phyloP scores from a whole-genome alignment of 30 jellyfish, hydroid and myxozoan genomes.

The Chrysaora quinquecirrha region DNA sequence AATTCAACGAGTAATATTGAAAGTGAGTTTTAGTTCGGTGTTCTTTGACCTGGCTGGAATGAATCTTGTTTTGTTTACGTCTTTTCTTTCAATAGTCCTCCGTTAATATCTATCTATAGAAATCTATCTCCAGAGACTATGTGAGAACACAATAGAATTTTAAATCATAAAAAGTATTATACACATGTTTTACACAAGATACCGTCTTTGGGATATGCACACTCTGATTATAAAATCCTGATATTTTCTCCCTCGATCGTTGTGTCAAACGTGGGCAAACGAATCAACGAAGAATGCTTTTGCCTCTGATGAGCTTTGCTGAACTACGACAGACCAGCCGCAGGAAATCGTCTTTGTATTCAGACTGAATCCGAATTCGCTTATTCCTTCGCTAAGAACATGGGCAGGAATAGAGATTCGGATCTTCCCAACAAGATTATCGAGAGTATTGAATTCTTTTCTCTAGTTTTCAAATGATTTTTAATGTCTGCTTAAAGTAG shows the following conservation, averaged over 20 bases:
- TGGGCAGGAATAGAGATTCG: constrained; percentile 1
- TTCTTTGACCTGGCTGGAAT: constrained; percentile 51
- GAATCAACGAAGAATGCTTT: no score
- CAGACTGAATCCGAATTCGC: background rate
- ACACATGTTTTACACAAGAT: constrained; percentile 15
- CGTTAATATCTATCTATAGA: constrained; percentile 56
- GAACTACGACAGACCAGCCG: background rate
- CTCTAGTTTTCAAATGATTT: constrained; percentile 1
- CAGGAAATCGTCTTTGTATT: constrained; percentile 4
- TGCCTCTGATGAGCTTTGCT: background rate
- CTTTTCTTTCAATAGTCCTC: constrained; percentile 26
- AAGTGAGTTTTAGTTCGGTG: constrained; percentile 9
- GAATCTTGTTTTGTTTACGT: constrained; percentile 45
- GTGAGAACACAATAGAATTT: constrained; percentile 56
- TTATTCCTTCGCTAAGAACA: background rate
- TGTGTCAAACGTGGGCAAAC: no score
- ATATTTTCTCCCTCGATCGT: background rate
- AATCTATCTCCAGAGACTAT: constrained; percentile 29
- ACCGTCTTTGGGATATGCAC: background rate
- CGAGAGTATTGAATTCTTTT: background rate
- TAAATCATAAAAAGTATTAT: constrained; percentile 66
- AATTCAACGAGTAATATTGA: background rate
- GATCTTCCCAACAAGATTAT: constrained; percentile 4
- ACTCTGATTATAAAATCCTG: background rate
- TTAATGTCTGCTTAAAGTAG: background rate